These are phyloP conservation scores for Bombus fervidus DNA, from an alignment of 1,140 invertebrate genomes.

Conservation along the genomic window DNA sequence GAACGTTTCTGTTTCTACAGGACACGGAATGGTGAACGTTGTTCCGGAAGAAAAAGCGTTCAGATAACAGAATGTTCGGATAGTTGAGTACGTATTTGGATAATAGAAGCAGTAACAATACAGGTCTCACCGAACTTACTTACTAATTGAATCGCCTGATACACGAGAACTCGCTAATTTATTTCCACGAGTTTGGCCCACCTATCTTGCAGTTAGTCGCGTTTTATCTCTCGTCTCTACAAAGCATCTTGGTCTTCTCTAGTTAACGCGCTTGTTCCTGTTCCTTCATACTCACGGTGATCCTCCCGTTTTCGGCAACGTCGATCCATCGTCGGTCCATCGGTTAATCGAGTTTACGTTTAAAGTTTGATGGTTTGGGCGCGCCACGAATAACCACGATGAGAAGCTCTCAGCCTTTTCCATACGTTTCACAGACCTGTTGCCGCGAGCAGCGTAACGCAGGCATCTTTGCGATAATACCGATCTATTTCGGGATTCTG, in stretches of 20 bases:
- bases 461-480: conserved; percentile 54
- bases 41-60: background rate
- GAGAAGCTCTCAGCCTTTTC: background rate
- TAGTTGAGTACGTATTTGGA: background rate
- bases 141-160: conserved; percentile 17
- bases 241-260: background rate
- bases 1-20: background rate
- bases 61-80: background rate
- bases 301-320: background rate
- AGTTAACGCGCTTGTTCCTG: background rate
- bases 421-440: conserved; percentile 64
- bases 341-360: no score
- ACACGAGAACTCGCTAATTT: conserved; percentile 13
- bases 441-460: conserved; percentile 31
- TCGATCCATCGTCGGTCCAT: background rate
- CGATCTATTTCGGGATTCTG: conserved; percentile 42
- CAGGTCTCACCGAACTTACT: background rate
- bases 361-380: background rate
- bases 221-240: background rate
- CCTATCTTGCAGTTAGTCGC: background rate
- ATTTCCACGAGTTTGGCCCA: conserved; percentile 9
- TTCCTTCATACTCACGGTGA: background rate
- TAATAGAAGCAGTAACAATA: conserved; percentile 4
- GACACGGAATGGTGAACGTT: background rate
- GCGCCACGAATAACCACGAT: conserved; percentile 37